phyloP scores from a whole-genome alignment of 2,113 vertebrate species.

The Gymnocephalus cernua region DNA sequence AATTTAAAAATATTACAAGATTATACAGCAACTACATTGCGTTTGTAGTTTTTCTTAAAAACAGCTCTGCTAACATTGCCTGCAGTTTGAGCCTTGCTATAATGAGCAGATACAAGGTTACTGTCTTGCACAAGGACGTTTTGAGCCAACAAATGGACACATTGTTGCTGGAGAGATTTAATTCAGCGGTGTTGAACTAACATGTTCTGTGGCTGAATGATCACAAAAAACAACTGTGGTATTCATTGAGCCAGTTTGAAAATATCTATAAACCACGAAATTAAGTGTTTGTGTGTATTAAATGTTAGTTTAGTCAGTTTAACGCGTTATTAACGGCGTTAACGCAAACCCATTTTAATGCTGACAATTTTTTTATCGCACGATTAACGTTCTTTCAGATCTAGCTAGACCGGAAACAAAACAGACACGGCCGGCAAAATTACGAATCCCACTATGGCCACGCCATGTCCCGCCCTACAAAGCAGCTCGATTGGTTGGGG shows the following conservation, averaged over 20 bases:
- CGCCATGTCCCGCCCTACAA: no score
- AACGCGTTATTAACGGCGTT: no score
- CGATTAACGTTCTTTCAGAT: no score
- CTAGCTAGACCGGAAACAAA: no score
- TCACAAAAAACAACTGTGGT: neutral
- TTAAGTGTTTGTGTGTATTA: neutral
- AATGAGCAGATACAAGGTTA: constrained; percentile 36
- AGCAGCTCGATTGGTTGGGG: no score
- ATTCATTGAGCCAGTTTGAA: neutral
- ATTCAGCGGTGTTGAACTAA: neutral
- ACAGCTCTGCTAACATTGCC: neutral
- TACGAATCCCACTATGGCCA: no score
- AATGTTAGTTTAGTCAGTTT: neutral
- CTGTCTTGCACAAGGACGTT: constrained; percentile 7
- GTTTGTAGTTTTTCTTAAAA: constrained; percentile 2
- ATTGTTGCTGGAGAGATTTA: neutral
- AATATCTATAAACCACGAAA: neutral
- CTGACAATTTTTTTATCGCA: no score
- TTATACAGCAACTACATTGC: neutral
- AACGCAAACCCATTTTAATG: no score
- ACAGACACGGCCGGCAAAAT: no score
- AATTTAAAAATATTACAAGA: neutral
- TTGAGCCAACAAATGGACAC: constrained; percentile 10
- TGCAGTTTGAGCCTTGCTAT: constrained; percentile 1
- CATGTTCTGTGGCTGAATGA: neutral